phyloP scores from a whole-genome alignment of 2,888 invertebrate species.

The Hyposoter dolosus region DNA sequence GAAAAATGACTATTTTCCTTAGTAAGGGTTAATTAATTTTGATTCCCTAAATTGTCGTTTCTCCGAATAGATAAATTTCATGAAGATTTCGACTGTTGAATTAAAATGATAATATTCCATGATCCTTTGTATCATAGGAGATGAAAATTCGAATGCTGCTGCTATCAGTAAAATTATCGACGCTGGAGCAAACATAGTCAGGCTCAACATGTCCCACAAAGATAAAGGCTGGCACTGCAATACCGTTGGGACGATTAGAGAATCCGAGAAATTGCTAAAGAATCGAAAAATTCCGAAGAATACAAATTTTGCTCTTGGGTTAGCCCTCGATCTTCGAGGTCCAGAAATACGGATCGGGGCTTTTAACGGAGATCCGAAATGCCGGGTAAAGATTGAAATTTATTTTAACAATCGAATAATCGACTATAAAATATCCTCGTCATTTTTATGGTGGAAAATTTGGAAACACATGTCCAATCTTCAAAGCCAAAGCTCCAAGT shows the following conservation, averaged over 20 bases:
- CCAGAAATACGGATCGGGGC: constrained; percentile 77
- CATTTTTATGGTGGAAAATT: not conserved
- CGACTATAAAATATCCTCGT: not conserved
- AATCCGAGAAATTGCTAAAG: constrained; percentile 64
- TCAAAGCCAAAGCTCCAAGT: not conserved
- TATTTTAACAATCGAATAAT: not conserved
- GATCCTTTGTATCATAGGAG: constrained; percentile 54
- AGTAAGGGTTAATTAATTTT: too few species aligned
- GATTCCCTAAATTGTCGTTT: too few species aligned
- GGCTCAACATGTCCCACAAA: constrained; percentile 74
- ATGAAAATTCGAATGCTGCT: constrained; percentile 69
- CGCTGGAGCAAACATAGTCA: constrained; percentile 73
- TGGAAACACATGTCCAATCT: not conserved
- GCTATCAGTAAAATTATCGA: constrained; percentile 71
- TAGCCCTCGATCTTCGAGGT: constrained; percentile 76
- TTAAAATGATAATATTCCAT: not conserved
- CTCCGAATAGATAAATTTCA: too few species aligned
- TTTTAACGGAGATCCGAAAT: constrained; percentile 71
- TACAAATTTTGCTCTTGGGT: constrained; percentile 39
- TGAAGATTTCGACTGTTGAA: not conserved
- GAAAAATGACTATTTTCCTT: too few species aligned
- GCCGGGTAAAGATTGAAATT: constrained; percentile 57
- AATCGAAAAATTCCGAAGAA: constrained; percentile 4
- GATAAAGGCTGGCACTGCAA: constrained; percentile 73
- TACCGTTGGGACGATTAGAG: constrained; percentile 70